Percentiles rank a stretch among this genome's conserved stretches.
These are phyloP conservation scores for Oreocharis arfaki DNA, from an alignment of 2,113 vertebrate species.

Conservation along the genomic window DNA sequence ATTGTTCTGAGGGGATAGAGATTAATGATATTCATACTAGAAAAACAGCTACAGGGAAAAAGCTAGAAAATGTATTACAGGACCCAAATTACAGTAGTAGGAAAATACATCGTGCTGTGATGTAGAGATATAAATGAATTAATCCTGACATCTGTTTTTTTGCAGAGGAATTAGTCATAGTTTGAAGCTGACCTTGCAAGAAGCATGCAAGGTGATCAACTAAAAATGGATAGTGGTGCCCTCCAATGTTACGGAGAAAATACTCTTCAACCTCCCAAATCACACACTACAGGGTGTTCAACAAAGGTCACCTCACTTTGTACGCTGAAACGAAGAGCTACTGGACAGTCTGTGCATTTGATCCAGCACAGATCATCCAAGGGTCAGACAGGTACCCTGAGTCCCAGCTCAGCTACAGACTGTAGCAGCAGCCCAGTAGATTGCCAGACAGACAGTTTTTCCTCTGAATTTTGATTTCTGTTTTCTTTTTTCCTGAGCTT, in stretches of 20 bases:
- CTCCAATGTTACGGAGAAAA: background rate
- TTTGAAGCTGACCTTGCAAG: constrained; percentile 38
- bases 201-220: constrained; percentile 7
- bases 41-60: constrained; percentile 38
- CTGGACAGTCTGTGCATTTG: background rate
- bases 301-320: background rate
- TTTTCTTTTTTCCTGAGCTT: background rate
- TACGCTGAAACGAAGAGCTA: background rate
- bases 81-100: constrained; percentile 11
- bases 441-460: background rate
- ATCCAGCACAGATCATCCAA: background rate
- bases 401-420: background rate
- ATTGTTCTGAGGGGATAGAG: background rate
- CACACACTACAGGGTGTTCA: background rate
- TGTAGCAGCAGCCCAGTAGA: background rate
- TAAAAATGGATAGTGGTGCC: background rate
- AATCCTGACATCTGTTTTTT: constrained; percentile 40
- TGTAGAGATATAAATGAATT: constrained; percentile 45
- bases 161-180: constrained; percentile 11
- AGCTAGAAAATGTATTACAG: constrained; percentile 14
- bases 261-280: background rate
- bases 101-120: constrained; percentile 32
- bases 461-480: background rate
- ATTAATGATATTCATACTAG: constrained; percentile 37
- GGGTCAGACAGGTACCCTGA: background rate